These are phyloP conservation scores for Vicugna pacos DNA, from an alignment of 2,113 vertebrate species.

Conservation along the genomic window DNA sequence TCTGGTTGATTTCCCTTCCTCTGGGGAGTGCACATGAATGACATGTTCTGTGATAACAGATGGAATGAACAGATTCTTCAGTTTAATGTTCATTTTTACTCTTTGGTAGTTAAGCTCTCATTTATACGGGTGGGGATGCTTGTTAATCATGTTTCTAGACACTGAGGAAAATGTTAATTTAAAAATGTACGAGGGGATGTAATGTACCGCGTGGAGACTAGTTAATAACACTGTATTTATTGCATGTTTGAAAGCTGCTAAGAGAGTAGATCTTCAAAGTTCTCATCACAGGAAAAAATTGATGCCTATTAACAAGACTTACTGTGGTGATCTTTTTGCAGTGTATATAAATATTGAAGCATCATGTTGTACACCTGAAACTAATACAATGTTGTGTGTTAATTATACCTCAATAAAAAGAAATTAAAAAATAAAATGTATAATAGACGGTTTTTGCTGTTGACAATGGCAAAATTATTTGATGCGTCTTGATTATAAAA, in stretches of 20 bases:
- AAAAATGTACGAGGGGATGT: neutral
- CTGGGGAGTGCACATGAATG: neutral
- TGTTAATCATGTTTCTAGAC: conserved; percentile 42
- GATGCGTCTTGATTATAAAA: conserved; percentile 14
- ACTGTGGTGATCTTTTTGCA: neutral
- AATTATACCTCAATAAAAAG: neutral
- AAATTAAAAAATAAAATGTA: conserved; percentile 6
- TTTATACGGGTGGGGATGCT: neutral
- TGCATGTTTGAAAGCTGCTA: neutral
- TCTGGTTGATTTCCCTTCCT: conserved; percentile 33
- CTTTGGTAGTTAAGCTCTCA: conserved; percentile 24
- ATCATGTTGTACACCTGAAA: neutral
- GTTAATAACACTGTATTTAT: neutral
- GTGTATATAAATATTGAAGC: neutral
- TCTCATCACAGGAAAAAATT: neutral
- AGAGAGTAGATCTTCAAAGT: neutral
- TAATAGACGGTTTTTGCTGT: neutral
- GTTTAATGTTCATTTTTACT: neutral
- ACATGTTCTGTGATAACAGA: neutral
- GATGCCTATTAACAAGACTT: neutral
- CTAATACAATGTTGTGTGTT: neutral
- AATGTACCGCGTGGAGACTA: neutral
- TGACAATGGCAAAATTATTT: conserved; percentile 1
- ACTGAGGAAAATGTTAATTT: conserved; percentile 22
- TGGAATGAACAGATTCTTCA: neutral